Percentiles rank a stretch among this genome's conserved stretches.
Conservation (phyloP, 1,140 invertebrate genomes). For the Bombus sibiricus region DNA sequence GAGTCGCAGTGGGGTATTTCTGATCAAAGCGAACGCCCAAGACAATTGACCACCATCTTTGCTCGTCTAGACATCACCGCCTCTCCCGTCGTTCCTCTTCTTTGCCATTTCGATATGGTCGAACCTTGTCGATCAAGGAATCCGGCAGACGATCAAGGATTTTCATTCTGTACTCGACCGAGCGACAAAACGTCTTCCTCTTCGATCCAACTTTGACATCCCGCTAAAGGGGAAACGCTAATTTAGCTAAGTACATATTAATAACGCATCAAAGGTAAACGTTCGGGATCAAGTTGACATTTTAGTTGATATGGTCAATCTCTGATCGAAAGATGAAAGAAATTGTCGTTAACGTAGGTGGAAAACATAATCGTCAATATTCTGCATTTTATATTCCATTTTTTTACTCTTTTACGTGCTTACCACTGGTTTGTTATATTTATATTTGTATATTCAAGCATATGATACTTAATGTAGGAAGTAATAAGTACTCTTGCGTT, state of each 20-base stretch:
- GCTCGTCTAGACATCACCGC: slow-evolving; percentile 22
- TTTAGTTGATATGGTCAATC: neutral
- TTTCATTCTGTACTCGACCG: neutral
- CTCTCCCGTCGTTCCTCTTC: neutral
- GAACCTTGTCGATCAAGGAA: neutral
- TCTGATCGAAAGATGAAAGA: neutral
- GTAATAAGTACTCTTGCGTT: neutral
- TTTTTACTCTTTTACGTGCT: no score
- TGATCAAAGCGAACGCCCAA: slow-evolving; percentile 38
- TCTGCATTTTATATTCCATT: no score
- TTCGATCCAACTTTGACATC: neutral
- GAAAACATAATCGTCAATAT: no score
- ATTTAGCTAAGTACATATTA: neutral
- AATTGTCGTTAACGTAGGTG: neutral
- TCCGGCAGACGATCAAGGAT: neutral
- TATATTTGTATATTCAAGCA: no score
- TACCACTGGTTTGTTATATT: no score
- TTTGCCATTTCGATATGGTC: neutral
- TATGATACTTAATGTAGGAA: neutral
- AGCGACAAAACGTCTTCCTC: neutral
- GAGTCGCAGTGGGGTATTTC: slow-evolving; percentile 13
- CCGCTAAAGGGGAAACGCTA: neutral
- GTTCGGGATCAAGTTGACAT: no score
- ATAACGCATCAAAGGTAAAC: neutral
- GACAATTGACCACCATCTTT: slow-evolving; percentile 48